Evolutionary conservation across 2,797 vertebrate genomes (phyloP).

Genomic region (Danionella dracula): DNA sequence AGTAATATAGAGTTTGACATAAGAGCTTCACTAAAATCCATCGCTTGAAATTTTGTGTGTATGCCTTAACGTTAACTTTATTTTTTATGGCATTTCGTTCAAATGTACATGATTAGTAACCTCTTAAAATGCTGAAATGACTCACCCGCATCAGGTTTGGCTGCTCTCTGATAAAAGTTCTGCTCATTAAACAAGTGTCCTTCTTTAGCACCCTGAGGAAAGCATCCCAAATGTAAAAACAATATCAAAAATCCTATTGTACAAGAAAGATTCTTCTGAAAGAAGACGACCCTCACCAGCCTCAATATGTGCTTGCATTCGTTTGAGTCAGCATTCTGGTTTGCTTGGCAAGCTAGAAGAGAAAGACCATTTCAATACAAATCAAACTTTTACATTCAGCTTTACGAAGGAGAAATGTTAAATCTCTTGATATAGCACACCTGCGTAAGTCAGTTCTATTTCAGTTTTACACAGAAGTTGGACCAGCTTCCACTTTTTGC

Average conservation of each 20-base stretch:
- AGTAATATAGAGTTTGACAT: too few species aligned
- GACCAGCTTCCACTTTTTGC: slow-evolving; percentile 71
- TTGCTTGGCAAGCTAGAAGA: slow-evolving; percentile 38
- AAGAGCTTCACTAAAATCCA: too few species aligned
- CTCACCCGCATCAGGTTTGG: slow-evolving; percentile 72
- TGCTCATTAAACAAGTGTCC: slow-evolving; percentile 89
- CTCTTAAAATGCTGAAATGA: not conserved
- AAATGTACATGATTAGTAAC: not conserved
- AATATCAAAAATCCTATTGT: too few species aligned
- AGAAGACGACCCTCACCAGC: slow-evolving; percentile 65
- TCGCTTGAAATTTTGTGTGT: too few species aligned
- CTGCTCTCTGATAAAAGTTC: slow-evolving; percentile 89
- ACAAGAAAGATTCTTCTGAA: too few species aligned
- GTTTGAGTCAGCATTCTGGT: slow-evolving; percentile 50
- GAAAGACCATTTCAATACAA: not conserved
- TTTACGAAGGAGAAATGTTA: too few species aligned
- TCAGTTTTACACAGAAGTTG: slow-evolving; percentile 61
- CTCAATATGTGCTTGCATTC: slow-evolving; percentile 73
- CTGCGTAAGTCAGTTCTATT: slow-evolving; percentile 77
- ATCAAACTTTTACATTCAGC: too few species aligned
- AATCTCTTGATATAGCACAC: slow-evolving; percentile 51
- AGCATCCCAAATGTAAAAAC: slow-evolving; percentile 2
- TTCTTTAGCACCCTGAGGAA: slow-evolving; percentile 79
- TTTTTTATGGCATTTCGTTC: too few species aligned
- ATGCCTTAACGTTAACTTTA: too few species aligned